Percentiles rank a stretch among this genome's conserved stretches.
Conservation (phyloP, 2,797 vertebrate genomes). For the Spheniscus humboldti region DNA sequence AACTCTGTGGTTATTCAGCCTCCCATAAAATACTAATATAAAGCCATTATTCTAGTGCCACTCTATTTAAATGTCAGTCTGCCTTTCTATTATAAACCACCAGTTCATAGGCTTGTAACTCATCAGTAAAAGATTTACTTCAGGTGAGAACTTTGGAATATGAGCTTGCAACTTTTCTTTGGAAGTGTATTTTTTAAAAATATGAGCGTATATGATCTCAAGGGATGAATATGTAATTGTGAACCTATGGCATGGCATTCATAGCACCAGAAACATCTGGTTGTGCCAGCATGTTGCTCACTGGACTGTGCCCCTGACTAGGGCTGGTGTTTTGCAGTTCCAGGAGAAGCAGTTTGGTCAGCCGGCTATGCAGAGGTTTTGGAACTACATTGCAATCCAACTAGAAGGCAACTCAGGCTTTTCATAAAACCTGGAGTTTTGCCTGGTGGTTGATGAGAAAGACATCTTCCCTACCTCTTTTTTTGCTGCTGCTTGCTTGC, state of each 20-base stretch:
- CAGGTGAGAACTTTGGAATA: not conserved
- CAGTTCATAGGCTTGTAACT: constrained; percentile 44
- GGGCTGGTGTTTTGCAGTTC: not conserved
- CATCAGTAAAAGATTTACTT: constrained; percentile 21
- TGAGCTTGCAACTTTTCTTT: not conserved
- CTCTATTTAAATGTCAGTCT: constrained; percentile 59
- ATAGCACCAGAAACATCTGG: not conserved
- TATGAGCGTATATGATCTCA: not conserved
- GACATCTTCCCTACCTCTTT: not conserved
- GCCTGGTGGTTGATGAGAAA: not conserved
- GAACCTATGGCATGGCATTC: not conserved
- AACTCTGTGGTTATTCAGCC: constrained; percentile 38
- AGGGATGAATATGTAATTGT: not conserved
- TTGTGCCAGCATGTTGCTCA: accelerated
- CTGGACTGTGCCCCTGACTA: not conserved
- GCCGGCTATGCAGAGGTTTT: accelerated
- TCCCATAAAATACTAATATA: constrained; percentile 51
- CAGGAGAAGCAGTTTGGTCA: not conserved
- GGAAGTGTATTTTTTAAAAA: not conserved
- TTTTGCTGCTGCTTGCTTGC: not conserved
- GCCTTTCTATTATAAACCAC: constrained; percentile 41
- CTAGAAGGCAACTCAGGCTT: not conserved
- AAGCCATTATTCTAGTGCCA: constrained; percentile 27
- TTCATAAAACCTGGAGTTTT: not conserved
- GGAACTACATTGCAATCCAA: not conserved